Evolutionary conservation across 2,113 vertebrate species (phyloP).

Genomic region (Gadus macrocephalus): DNA sequence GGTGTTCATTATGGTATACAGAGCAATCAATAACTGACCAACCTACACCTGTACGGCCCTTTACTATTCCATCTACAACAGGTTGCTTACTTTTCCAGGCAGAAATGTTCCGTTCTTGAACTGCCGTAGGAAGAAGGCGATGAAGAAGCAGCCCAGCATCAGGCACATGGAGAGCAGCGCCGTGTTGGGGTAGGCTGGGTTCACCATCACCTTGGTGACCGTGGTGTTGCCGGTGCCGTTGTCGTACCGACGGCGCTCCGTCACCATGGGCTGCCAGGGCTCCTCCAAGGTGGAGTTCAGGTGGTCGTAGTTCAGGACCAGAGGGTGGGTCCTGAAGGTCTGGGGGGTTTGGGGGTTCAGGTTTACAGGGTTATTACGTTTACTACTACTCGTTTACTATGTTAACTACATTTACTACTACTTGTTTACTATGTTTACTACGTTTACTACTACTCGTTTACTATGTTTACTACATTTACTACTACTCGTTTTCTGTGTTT

Average conservation of each 20-base stretch:
- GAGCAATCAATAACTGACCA: too few relatives aligned
- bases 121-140: slow-evolving; percentile 85
- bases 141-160: slow-evolving; percentile 90
- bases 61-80: not conserved
- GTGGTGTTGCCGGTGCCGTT: slow-evolving; percentile 48
- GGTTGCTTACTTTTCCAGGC: slow-evolving; percentile 80
- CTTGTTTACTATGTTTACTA: too few relatives aligned
- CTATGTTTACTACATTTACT: too few relatives aligned
- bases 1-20: too few relatives aligned
- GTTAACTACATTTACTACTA: too few relatives aligned
- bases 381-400: too few relatives aligned
- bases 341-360: slow-evolving; percentile 14
- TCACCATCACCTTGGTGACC: slow-evolving; percentile 10
- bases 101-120: slow-evolving; percentile 95
- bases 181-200: slow-evolving; percentile 79
- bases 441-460: too few relatives aligned
- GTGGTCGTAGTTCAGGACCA: slow-evolving; percentile 69
- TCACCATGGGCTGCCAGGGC: slow-evolving; percentile 60
- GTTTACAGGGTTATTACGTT: too few relatives aligned
- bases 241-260: slow-evolving; percentile 42
- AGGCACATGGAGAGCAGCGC: slow-evolving; percentile 92
- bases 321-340: slow-evolving; percentile 81
- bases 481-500: too few relatives aligned
- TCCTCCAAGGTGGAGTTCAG: slow-evolving; percentile 58
- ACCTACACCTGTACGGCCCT: too few relatives aligned